Conservation (phyloP, 92 coral and sea anemone species). For the Bergia puertoricense region DNA sequence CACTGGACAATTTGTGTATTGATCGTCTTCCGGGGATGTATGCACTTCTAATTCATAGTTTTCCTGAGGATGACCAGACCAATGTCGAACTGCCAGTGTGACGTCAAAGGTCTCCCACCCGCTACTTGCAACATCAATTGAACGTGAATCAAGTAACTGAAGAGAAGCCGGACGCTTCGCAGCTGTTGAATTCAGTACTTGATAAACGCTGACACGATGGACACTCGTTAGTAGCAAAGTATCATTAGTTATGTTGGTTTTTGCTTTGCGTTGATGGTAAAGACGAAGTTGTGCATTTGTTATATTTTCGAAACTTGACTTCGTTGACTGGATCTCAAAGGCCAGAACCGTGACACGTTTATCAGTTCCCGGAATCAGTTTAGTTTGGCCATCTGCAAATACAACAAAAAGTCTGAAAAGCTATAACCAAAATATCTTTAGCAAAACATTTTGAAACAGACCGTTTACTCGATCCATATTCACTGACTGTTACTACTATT, state of each 20-base stretch:
- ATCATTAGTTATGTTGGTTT: slow-evolving; percentile 9
- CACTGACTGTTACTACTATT: too few species aligned
- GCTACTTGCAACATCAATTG: too few species aligned
- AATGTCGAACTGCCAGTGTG: slow-evolving; percentile 59
- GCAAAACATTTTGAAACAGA: too few species aligned
- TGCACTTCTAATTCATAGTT: slow-evolving; percentile 51
- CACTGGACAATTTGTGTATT: too few species aligned
- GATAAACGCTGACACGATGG: slow-evolving; percentile 58
- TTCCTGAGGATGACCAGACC: too few species aligned
- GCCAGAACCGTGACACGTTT: slow-evolving; percentile 51
- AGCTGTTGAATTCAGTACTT: slow-evolving; percentile 65
- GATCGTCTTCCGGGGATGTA: slow-evolving; percentile 52
- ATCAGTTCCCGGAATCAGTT: slow-evolving; percentile 35
- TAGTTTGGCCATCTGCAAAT: slow-evolving; percentile 68
- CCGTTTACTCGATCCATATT: too few species aligned
- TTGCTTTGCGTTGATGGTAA: too few species aligned
- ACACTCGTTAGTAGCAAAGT: neutral
- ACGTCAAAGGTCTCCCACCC: slow-evolving; percentile 78
- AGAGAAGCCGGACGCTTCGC: slow-evolving; percentile 43
- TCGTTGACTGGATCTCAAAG: slow-evolving; percentile 62
- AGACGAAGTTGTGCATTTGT: slow-evolving; percentile 48
- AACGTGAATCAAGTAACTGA: too few species aligned
- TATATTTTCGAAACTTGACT: slow-evolving; percentile 74
- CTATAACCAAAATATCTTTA: too few species aligned
- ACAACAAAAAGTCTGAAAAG: slow-evolving; percentile 25